Evolutionary conservation across 2,113 vertebrate genomes (phyloP).

Genomic region (Dolichallabes microphthalmus): DNA sequence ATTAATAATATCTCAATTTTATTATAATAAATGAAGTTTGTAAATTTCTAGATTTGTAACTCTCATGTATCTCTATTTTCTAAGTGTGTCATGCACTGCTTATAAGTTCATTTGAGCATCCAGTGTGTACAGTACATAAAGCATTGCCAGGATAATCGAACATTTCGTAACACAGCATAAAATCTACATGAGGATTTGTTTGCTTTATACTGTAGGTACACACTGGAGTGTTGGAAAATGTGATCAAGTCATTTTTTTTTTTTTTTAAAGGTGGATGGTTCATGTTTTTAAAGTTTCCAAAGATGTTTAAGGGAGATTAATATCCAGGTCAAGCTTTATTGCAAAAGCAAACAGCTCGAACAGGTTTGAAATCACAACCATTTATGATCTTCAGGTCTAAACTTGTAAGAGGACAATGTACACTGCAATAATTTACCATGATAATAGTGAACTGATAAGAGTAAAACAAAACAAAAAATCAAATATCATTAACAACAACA

Average conservation of each 20-base stretch:
- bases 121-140: background rate
- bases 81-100: background rate
- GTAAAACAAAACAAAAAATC: background rate
- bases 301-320: slow-evolving; percentile 21
- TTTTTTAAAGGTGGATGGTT: slow-evolving; percentile 12
- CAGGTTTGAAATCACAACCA: slow-evolving; percentile 33
- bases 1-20: too few relatives aligned
- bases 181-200: background rate
- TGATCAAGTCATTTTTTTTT: background rate
- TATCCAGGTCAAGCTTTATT: background rate
- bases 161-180: background rate
- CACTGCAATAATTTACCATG: background rate
- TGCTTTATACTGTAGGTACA: background rate
- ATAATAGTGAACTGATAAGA: background rate
- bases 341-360: slow-evolving; percentile 35
- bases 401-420: background rate
- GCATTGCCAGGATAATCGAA: background rate
- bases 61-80: too few relatives aligned
- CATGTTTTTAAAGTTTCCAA: slow-evolving; percentile 44
- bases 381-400: background rate
- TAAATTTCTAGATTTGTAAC: too few relatives aligned
- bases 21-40: too few relatives aligned
- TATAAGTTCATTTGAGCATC: background rate
- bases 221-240: background rate
- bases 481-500: background rate